Conservation (phyloP, 1,140 invertebrate genomes). For the Penaeus vannamei region DNA sequence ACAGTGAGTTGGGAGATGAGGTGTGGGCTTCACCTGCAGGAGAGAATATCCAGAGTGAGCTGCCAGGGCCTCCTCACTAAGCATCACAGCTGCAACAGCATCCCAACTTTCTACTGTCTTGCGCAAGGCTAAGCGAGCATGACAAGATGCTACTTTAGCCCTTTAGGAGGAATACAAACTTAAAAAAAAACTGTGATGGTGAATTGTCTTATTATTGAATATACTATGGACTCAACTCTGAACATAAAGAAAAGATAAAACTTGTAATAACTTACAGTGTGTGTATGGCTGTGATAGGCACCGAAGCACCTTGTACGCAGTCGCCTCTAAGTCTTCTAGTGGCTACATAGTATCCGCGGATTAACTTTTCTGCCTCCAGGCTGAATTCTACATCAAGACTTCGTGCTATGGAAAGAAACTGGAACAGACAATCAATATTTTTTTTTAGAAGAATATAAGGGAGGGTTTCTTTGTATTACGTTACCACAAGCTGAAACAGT, state of each 20-base stretch:
- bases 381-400: constrained; percentile 48
- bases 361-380: constrained; percentile 49
- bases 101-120: constrained; percentile 57
- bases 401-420: constrained; percentile 48
- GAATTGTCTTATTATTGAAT: background rate
- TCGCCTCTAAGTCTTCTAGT: constrained; percentile 48
- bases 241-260: background rate
- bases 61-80: constrained; percentile 63
- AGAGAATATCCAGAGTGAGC: constrained; percentile 58
- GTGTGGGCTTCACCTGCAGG: constrained; percentile 40
- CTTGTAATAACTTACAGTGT: constrained; percentile 37
- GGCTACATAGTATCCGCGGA: constrained; percentile 64
- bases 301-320: constrained; percentile 45
- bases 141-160: constrained; percentile 57
- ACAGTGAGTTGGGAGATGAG: constrained; percentile 39
- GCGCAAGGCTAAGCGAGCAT: constrained; percentile 57
- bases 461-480: too few species aligned
- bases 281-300: constrained; percentile 62
- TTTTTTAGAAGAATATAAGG: background rate
- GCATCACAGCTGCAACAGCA: constrained; percentile 55
- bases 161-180: background rate
- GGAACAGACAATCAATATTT: background rate
- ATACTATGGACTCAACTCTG: background rate
- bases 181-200: background rate
- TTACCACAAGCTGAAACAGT: too few species aligned